Evolutionary conservation across 2,113 vertebrate genomes (phyloP).

Genomic region (Pomatorhinus ruficollis): DNA sequence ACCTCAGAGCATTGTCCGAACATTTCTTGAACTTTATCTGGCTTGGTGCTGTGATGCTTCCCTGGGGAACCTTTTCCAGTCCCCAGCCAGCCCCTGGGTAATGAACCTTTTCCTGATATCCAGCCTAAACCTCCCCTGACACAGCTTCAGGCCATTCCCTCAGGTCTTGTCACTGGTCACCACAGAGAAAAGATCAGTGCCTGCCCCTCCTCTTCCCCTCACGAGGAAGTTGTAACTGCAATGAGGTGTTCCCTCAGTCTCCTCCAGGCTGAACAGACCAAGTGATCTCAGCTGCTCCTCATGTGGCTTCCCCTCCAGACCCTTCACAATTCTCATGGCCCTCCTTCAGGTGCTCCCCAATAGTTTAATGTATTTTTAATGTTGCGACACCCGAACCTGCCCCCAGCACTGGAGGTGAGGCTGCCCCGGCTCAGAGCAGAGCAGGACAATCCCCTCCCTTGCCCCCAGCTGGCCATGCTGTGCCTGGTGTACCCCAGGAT

Average conservation of each 20-base stretch:
- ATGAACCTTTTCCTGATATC: neutral
- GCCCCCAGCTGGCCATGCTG: accelerated
- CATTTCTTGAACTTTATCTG: accelerated
- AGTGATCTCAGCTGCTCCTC: neutral
- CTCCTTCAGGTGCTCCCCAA: neutral
- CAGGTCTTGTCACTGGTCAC: neutral
- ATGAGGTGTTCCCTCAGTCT: accelerated
- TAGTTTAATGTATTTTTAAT: neutral
- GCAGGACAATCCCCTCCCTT: neutral
- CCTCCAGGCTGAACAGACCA: neutral
- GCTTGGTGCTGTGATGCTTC: neutral
- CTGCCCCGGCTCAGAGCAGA: accelerated
- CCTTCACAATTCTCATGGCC: neutral
- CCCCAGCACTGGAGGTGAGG: accelerated
- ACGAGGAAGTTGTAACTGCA: accelerated
- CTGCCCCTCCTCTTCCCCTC: neutral
- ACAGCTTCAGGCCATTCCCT: neutral
- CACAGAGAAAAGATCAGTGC: too few relatives aligned
- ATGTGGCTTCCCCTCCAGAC: accelerated
- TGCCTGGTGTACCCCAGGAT: too few relatives aligned
- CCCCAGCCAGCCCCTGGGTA: accelerated
- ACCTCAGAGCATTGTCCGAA: neutral
- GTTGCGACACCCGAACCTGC: accelerated
- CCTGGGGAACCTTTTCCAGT: neutral
- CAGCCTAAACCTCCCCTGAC: neutral